Conservation (phyloP, 2,888 invertebrate genomes). For the Acrocyrtus sp. region DNA sequence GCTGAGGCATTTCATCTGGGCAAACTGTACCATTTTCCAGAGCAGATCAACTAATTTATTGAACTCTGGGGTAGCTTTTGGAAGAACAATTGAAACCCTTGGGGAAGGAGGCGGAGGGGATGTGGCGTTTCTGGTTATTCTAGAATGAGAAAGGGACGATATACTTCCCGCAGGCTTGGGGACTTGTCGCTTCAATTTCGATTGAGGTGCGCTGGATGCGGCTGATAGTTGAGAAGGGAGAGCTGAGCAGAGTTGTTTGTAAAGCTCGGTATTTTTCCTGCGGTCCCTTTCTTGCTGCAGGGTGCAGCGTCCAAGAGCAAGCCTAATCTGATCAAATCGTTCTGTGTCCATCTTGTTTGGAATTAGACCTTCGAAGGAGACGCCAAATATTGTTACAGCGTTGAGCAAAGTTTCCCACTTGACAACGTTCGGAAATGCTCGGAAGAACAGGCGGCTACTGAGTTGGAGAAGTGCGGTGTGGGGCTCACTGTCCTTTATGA, state of each 20-base stretch:
- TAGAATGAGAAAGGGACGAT: background rate
- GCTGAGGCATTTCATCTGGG: slow-evolving; percentile 2
- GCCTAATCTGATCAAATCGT: background rate
- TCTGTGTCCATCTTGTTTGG: background rate
- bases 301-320: slow-evolving; percentile 13
- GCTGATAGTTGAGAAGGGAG: background rate
- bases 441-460: slow-evolving; percentile 8
- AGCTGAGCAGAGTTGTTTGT: background rate
- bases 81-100: background rate
- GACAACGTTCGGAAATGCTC: slow-evolving; percentile 15
- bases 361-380: slow-evolving; percentile 14
- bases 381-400: slow-evolving; percentile 7
- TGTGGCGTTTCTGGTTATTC: background rate
- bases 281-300: background rate
- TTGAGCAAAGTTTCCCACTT: slow-evolving; percentile 16
- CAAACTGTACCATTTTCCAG: slow-evolving; percentile 26
- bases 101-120: background rate
- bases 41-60: slow-evolving; percentile 13
- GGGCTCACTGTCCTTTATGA: background rate
- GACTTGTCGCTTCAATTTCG: background rate
- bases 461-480: slow-evolving; percentile 6
- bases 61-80: background rate
- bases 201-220: background rate
- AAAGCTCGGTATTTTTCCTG: background rate
- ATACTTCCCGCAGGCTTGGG: background rate